Evolutionary conservation across 2,888 invertebrate species (phyloP).

Genomic region (Noctua fimbriata): DNA sequence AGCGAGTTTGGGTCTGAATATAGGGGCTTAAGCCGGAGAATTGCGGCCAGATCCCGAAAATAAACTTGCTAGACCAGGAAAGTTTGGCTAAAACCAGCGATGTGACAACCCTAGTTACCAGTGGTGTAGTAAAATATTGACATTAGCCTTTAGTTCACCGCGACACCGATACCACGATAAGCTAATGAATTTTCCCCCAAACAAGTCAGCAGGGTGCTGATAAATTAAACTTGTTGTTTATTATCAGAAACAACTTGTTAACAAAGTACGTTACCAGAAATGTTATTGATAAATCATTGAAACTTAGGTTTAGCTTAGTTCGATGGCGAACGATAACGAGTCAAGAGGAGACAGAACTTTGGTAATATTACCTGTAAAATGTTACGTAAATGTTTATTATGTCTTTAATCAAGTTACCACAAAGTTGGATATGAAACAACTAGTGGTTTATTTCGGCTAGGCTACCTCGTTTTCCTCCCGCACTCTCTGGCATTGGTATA

Average conservation of each 20-base stretch:
- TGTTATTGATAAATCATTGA: conserved; percentile 60
- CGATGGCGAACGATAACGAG: conserved; percentile 14
- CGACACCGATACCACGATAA: conserved; percentile 74
- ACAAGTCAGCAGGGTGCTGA: conserved; percentile 67
- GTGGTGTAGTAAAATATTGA: conserved; percentile 77
- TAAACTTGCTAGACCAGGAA: conserved; percentile 26
- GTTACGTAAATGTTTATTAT: background rate
- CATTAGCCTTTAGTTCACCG: conserved; percentile 72
- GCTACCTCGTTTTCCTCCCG: conserved; percentile 9
- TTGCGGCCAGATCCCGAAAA: conserved; percentile 50
- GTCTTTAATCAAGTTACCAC: conserved; percentile 13
- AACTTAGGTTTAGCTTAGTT: conserved; percentile 52
- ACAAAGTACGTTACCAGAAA: conserved; percentile 49
- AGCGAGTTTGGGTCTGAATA: conserved; percentile 44
- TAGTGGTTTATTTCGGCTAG: conserved; percentile 16
- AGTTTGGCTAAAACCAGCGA: conserved; percentile 36
- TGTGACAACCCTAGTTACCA: conserved; percentile 59
- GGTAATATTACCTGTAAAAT: conserved; percentile 24
- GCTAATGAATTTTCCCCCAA: conserved; percentile 77
- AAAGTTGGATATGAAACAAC: conserved; percentile 21
- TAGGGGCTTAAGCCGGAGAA: conserved; percentile 36
- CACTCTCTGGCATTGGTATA: conserved; percentile 13
- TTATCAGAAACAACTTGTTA: conserved; percentile 55
- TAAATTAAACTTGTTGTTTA: conserved; percentile 67
- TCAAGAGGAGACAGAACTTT: conserved; percentile 26